These are phyloP conservation scores for Glaucomys volans DNA, from an alignment of 2,113 vertebrate species.

Conservation along the genomic window DNA sequence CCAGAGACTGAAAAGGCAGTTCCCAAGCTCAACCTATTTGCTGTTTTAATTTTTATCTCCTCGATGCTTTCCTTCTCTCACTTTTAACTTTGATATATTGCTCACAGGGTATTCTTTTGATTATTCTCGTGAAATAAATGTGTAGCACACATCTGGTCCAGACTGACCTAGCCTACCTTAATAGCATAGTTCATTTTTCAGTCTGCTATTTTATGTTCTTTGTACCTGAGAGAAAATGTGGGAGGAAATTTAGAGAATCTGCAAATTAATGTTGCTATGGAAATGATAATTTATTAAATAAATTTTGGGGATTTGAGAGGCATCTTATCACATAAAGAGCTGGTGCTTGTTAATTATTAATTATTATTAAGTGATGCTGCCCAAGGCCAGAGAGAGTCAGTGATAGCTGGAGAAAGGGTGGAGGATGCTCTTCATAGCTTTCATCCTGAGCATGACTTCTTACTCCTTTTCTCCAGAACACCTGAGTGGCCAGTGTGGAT, in stretches of 20 bases:
- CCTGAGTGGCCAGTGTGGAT: no score
- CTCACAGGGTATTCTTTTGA: background rate
- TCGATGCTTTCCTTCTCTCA: background rate
- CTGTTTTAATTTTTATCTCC: background rate
- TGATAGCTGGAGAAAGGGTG: background rate
- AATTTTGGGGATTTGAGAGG: background rate
- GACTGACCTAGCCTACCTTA: background rate
- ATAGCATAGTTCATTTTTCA: background rate
- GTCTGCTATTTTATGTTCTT: background rate
- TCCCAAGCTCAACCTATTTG: background rate
- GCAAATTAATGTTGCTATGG: background rate
- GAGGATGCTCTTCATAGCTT: background rate
- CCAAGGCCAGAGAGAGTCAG: no score
- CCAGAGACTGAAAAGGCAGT: background rate
- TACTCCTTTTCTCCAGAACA: background rate
- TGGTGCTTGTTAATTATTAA: background rate
- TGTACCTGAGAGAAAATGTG: background rate
- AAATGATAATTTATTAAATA: background rate
- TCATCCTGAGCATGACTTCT: rapidly evolving
- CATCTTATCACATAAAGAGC: background rate
- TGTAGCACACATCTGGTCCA: background rate
- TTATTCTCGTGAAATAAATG: background rate
- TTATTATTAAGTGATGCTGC: background rate
- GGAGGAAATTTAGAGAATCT: background rate
- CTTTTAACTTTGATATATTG: background rate